These are phyloP conservation scores for Podocnemis expansa DNA, from an alignment of 2,113 vertebrate species.

Conservation along the genomic window DNA sequence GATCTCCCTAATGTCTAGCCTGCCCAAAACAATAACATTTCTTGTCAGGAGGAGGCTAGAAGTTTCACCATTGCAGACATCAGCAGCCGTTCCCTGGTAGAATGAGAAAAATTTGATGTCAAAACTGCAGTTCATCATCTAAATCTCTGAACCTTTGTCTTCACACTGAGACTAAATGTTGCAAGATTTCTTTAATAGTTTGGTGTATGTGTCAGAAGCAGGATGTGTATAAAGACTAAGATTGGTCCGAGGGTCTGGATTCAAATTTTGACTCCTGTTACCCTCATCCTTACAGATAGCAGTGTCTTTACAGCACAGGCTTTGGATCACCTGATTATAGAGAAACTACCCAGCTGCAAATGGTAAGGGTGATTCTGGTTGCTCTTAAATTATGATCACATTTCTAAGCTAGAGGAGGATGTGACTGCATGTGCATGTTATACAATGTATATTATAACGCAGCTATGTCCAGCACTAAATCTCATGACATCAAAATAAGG, in stretches of 20 bases:
- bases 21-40: background rate
- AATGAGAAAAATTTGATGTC: slow-evolving; percentile 22
- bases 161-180: background rate
- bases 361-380: background rate
- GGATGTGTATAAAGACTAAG: background rate
- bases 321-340: background rate
- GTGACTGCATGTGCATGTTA: background rate
- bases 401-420: background rate
- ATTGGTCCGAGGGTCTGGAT: background rate
- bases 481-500: background rate
- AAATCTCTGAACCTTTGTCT: background rate
- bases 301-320: background rate
- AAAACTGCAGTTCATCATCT: background rate
- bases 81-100: slow-evolving; percentile 24
- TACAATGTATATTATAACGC: background rate
- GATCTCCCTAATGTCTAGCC: background rate
- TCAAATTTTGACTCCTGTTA: background rate
- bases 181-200: background rate
- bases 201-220: background rate
- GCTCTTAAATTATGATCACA: background rate
- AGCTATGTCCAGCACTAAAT: background rate
- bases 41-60: background rate
- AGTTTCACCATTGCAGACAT: background rate
- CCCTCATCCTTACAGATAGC: background rate
- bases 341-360: background rate